Evolutionary conservation across 2,888 invertebrate species (phyloP).

Genomic region (Carpatolechia fugitivella): DNA sequence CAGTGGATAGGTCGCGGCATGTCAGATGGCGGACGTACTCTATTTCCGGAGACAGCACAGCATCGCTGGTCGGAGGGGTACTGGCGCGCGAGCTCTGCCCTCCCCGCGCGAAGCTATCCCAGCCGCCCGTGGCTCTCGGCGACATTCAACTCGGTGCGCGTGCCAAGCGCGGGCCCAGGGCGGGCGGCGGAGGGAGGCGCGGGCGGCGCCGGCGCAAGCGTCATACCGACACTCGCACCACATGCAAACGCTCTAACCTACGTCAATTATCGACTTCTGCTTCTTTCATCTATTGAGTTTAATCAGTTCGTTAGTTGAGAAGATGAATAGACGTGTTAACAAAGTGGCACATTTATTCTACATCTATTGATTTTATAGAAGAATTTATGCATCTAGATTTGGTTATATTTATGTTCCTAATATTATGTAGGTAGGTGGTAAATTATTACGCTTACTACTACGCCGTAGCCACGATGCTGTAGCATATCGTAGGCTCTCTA

Average conservation of each 20-base stretch:
- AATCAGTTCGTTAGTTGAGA: too few species aligned
- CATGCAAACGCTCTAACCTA: background rate
- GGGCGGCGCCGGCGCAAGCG: slow-evolving; percentile 20
- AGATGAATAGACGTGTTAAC: too few species aligned
- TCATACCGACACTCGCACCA: background rate
- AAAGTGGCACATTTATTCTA: too few species aligned
- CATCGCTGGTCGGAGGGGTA: slow-evolving; percentile 80
- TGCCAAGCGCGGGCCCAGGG: slow-evolving; percentile 56
- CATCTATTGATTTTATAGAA: too few species aligned
- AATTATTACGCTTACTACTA: too few species aligned
- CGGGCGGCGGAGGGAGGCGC: slow-evolving; percentile 24
- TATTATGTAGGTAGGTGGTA: too few species aligned
- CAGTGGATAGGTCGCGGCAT: slow-evolving; percentile 52
- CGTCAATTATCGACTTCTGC: background rate
- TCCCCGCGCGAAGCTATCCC: slow-evolving; percentile 46
- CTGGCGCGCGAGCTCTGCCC: slow-evolving; percentile 59
- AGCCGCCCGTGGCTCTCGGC: slow-evolving; percentile 43
- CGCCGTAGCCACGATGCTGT: too few species aligned
- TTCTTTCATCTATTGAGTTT: too few species aligned
- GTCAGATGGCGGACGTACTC: slow-evolving; percentile 65
- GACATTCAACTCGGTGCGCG: slow-evolving; percentile 57
- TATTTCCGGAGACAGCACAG: slow-evolving; percentile 80
- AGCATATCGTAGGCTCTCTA: too few species aligned
- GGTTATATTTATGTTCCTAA: too few species aligned
- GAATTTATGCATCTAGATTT: too few species aligned